Base-by-base conservation (phyloP, 1,140 invertebrate species). In the Thaumetopoea pityocampa region DNA sequence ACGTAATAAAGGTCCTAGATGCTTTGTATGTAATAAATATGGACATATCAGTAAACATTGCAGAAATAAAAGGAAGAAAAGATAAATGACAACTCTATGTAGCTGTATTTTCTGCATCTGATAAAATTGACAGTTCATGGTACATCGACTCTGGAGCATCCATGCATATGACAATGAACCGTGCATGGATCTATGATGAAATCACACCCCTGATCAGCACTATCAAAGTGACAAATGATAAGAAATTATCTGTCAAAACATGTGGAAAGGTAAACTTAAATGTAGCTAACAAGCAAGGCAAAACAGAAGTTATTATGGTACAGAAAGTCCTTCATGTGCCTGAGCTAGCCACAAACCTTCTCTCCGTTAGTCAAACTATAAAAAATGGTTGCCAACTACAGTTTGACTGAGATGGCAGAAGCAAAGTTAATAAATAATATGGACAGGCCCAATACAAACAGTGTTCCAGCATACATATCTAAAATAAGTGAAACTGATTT, bases 341-440 rank as follows among this genome's bases (percentile, higher is more conserved):
- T n/a, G n/a, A n/a, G n/a, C n/a, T n/a, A n/a, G n/a, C n/a, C n/a
- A n/a, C n/a, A n/a, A n/a, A n/a, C n/a, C n/a, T n/a, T n/a, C n/a
- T n/a, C n/a, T n/a, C n/a, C n/a, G n/a, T n/a, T n/a, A n/a, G n/a
- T n/a, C n/a, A n/a, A n/a, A n/a, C n/a, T n/a, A n/a, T n/a, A n/a
- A n/a, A n/a, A n/a, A n/a, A n/a, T n/a, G n/a, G n/a, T n/a, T n/a
- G n/a, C n/a, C n/a, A n/a, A n/a, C n/a, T n/a, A n/a, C n/a, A n/a
- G n/a, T n/a, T n/a, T n/a, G n/a, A n/a, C n/a, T n/a, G n/a, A n/a
- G n/a, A n/a, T n/a, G n/a, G n/a, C n/a, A n/a, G n/a, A n/a, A n/a
- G n/a, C 51, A 24, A 54, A 45, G 34, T 3, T 58, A 6, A 24
- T 47, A 26, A 67, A 60, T 54, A 52, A 53, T 41, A 61, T 52